Evolutionary conservation across 2,888 invertebrate species (phyloP).

Genomic region (Trissonchulus latispiculum): DNA sequence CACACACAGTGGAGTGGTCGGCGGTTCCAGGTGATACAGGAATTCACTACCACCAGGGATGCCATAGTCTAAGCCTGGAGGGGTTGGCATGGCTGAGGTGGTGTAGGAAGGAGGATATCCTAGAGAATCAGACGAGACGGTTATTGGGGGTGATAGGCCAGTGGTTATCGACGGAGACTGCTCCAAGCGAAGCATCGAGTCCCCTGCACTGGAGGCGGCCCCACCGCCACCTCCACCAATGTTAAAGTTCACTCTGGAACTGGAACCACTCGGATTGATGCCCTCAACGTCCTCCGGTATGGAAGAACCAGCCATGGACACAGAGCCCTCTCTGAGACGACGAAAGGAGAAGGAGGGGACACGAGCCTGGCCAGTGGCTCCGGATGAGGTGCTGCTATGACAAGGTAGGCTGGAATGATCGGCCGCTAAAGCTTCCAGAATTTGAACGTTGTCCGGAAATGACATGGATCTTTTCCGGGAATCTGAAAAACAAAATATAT

Average conservation of each 20-base stretch:
- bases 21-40: no score
- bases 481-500: background rate
- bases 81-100: no score
- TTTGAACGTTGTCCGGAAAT: slow-evolving; percentile 32
- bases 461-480: slow-evolving; percentile 31
- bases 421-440: background rate
- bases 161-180: no score
- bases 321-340: background rate
- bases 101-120: no score
- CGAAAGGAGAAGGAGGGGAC: background rate
- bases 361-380: background rate
- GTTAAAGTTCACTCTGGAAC: no score
- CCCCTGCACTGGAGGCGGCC: background rate
- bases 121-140: no score
- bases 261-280: background rate
- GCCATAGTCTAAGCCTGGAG: no score
- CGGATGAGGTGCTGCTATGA: background rate
- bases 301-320: background rate
- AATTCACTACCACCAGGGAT: no score
- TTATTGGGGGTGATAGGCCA: no score
- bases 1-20: no score
- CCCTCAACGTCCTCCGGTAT: background rate
- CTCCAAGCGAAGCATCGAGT: background rate
- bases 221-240: slow-evolving; percentile 12
- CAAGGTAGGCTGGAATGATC: background rate